These are phyloP conservation scores for Microcebus lehilahytsara DNA, from an alignment of 2,113 vertebrate species.

Conservation along the genomic window DNA sequence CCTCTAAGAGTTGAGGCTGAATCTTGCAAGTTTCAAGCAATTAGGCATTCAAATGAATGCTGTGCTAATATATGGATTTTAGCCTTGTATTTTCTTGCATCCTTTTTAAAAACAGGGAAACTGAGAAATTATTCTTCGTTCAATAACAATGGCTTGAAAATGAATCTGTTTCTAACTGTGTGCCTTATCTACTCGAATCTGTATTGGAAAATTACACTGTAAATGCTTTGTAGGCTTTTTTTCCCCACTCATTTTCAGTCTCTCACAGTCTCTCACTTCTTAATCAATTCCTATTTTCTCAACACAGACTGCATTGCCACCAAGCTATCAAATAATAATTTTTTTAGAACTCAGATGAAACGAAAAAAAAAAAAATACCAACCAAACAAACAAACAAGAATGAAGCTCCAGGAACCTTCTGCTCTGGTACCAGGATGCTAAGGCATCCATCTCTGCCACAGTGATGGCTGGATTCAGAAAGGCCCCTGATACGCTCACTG, in stretches of 20 bases:
- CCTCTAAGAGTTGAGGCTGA: neutral
- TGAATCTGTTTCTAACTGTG: conserved; percentile 61
- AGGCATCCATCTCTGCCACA: neutral
- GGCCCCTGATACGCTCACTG: neutral
- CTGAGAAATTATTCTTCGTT: conserved; percentile 55
- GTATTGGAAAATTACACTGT: conserved; percentile 66
- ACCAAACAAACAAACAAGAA: conserved; percentile 44
- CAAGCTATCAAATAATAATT: conserved; percentile 65
- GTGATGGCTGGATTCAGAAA: neutral
- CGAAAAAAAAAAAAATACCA: neutral
- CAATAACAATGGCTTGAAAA: conserved; percentile 50
- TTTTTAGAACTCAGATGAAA: conserved; percentile 55
- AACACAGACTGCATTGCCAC: conserved; percentile 57
- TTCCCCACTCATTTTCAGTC: conserved; percentile 58
- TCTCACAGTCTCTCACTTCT: conserved; percentile 67
- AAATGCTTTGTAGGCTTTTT: conserved; percentile 55
- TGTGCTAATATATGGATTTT: conserved; percentile 6
- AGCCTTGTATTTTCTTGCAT: conserved; percentile 26
- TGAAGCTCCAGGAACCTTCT: neutral
- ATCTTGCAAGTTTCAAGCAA: conserved; percentile 40
- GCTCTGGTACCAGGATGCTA: neutral
- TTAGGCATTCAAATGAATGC: conserved; percentile 31
- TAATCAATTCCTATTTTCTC: conserved; percentile 75
- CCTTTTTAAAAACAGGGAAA: conserved; percentile 19
- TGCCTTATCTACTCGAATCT: conserved; percentile 50